Base-by-base conservation (phyloP, 2,797 vertebrate genomes). In the Orientallactaga sibirica region DNA sequence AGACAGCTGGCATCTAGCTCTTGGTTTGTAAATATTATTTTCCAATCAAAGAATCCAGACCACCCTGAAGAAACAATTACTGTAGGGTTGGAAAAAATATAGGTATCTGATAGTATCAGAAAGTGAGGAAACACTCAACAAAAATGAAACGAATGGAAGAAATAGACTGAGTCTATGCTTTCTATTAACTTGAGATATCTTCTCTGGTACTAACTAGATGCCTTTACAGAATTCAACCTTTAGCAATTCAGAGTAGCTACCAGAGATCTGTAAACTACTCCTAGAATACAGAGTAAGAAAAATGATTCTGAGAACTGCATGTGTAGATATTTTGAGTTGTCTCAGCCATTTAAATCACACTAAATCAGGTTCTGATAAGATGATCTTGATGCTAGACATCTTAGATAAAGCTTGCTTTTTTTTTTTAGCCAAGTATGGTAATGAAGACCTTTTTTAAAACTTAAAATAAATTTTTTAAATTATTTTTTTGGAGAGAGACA, bases 201-300 rank as follows among this genome's bases (percentile, higher is more conserved):
- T 96, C 91, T 93, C 66, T 66, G 18, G 5, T 8, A 82, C 24
- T 27, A 74, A 75, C 18, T 82, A 22, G 68, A 79, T 58, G 37
- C 48, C n/a, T 84, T 91, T 80, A 29, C 19, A 93, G 82, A 94
- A 90, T 18, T 9, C 10, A 94, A 20, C 48, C 68, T 48, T 78
- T 71, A 80, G 87, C 52, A 88, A 76, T 8, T 33, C 12, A 5
- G 43, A 68, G 22, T 43, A 79, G 68, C 7, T 43, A 77, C 75
- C 24, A 62, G 20, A 55, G 84, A 80, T n/a, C 67, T 11, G 55
- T 55, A 18, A 68, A 43, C 52, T 68, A 86, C 27, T 61, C 15
- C n/a, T 77, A 41, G 20, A 14, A 70, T 85, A 79, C 94, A 93
- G 18, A 82, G 71, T 15, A 73, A 83, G 5, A 66, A 84, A 75